A percentile compares a stretch with the other conserved stretches of the same genome.
Evolutionary conservation across 2,888 invertebrate species (phyloP).

Genomic region (Volucella inanis): DNA sequence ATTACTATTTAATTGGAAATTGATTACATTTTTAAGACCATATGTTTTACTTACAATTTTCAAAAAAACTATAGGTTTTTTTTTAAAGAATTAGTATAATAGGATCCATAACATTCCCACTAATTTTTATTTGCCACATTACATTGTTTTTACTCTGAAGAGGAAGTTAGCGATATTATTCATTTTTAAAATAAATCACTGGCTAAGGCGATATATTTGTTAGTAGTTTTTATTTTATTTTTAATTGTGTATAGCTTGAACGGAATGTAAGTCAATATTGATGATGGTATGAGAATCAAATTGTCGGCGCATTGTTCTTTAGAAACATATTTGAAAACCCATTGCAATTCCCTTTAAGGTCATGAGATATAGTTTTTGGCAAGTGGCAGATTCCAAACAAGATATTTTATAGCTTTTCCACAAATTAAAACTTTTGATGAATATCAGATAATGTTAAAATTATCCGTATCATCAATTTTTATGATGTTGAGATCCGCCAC

Average conservation of each 20-base stretch:
- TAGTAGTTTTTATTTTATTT: not conserved
- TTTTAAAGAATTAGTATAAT: conserved; percentile 10
- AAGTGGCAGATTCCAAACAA: conserved; percentile 53
- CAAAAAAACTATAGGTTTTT: no score
- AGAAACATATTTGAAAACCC: no score
- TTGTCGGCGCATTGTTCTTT: conserved; percentile 2
- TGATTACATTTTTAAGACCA: no score
- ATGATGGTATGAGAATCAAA: not conserved
- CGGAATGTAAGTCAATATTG: conserved; percentile 51
- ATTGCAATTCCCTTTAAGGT: no score
- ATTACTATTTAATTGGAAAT: not conserved
- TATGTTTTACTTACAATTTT: not conserved
- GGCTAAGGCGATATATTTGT: not conserved
- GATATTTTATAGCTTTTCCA: conserved; percentile 6
- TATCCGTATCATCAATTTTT: conserved; percentile 45
- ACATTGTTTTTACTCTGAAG: not conserved
- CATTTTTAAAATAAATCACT: conserved; percentile 13
- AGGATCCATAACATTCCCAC: not conserved
- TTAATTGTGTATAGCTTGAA: conserved; percentile 22
- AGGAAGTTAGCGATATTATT: conserved; percentile 35
- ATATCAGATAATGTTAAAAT: conserved; percentile 46
- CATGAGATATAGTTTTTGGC: not conserved
- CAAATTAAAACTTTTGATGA: conserved; percentile 19
- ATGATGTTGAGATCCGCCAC: conserved; percentile 53
- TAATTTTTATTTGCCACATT: conserved; percentile 34